These are phyloP conservation scores for Engraulis encrasicolus DNA, from an alignment of 2,113 vertebrate genomes.

Conservation along the genomic window DNA sequence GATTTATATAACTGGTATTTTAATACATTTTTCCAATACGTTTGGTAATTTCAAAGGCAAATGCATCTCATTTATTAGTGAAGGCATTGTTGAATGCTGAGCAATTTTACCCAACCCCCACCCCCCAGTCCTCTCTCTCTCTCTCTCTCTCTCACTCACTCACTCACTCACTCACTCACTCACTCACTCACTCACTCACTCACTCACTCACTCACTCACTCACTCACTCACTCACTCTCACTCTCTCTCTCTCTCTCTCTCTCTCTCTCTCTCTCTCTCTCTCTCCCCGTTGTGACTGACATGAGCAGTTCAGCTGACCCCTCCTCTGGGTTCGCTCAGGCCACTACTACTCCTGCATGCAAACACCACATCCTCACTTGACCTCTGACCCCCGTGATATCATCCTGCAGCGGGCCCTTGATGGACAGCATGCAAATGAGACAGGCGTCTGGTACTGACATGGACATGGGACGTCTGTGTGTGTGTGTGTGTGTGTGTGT, in stretches of 20 bases:
- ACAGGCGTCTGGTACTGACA: neutral
- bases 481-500: no score
- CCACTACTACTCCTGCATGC: neutral
- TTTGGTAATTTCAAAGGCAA: neutral
- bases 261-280: no score
- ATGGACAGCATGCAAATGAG: conserved; percentile 2
- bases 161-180: no score
- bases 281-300: neutral
- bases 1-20: neutral
- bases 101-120: neutral
- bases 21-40: neutral
- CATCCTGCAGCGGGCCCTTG: neutral
- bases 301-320: neutral
- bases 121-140: no score
- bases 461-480: neutral
- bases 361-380: neutral
- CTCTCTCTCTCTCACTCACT: no score
- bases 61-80: neutral
- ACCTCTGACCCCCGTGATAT: neutral
- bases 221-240: no score
- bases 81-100: neutral
- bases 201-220: no score
- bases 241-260: no score
- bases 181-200: no score
- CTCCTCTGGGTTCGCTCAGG: neutral